phyloP scores from a whole-genome alignment of 2,888 invertebrate genomes.

The Drosophila prostipennis region DNA sequence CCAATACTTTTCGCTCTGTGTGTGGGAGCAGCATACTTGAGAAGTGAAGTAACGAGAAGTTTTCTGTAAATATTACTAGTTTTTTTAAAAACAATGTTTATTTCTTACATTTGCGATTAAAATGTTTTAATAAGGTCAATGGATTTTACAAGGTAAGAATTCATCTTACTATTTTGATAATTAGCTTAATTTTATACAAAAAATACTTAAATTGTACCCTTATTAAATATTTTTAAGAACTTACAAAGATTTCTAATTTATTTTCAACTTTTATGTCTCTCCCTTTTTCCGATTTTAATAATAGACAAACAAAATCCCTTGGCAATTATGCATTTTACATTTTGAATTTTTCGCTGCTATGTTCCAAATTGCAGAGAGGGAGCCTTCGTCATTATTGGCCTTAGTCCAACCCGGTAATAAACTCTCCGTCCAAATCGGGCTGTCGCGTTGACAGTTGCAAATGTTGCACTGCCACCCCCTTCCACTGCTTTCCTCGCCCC shows the following conservation, averaged over 20 bases:
- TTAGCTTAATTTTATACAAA: too few relatives aligned
- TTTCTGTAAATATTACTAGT: background rate
- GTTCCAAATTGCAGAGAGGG: background rate
- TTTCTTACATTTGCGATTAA: too few relatives aligned
- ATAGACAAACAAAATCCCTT: slow-evolving; percentile 28
- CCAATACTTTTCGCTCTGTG: slow-evolving; percentile 5
- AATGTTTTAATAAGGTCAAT: too few relatives aligned
- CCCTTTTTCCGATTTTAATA: slow-evolving; percentile 13
- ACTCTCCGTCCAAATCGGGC: slow-evolving; percentile 52
- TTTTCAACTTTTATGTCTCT: background rate
- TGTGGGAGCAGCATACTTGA: slow-evolving; percentile 21
- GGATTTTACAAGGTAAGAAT: too few relatives aligned
- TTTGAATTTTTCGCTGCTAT: slow-evolving; percentile 6
- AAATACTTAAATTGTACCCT: too few relatives aligned
- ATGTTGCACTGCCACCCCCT: slow-evolving; percentile 59
- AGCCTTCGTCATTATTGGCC: slow-evolving; percentile 59
- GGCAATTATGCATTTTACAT: slow-evolving; percentile 27
- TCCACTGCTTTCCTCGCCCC: background rate
- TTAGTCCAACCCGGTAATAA: slow-evolving; percentile 74
- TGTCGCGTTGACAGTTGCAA: slow-evolving; percentile 77
- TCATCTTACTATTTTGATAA: too few relatives aligned
- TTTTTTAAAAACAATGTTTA: too few relatives aligned
- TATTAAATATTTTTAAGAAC: too few relatives aligned
- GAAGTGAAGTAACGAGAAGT: slow-evolving; percentile 5
- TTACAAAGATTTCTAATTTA: background rate